Percentiles rank a stretch among this genome's conserved stretches.
Evolutionary conservation across 2,888 invertebrate species (phyloP).

Genomic region (Pammene aurita): DNA sequence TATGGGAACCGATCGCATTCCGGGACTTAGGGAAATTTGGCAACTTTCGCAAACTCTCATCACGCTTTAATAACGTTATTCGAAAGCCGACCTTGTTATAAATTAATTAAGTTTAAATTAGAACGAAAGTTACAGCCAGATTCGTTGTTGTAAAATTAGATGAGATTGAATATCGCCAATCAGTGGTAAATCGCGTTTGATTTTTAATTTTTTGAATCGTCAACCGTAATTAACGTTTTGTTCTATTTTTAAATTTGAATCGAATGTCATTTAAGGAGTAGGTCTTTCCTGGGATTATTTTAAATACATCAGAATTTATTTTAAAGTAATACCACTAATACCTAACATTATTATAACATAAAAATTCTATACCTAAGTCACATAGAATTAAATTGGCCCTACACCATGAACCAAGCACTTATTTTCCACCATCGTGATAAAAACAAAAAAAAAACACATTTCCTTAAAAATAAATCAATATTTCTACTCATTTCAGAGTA

Average conservation of each 20-base stretch:
- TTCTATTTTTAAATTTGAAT: constrained; percentile 7
- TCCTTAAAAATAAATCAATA: constrained; percentile 24
- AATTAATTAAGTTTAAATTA: not conserved
- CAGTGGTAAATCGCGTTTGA: constrained; percentile 23
- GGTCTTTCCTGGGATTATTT: too few relatives aligned
- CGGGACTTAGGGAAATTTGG: constrained; percentile 66
- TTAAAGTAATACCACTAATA: too few relatives aligned
- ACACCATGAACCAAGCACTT: not conserved
- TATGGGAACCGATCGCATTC: constrained; percentile 82
- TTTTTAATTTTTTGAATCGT: constrained; percentile 14
- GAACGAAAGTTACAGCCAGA: not conserved
- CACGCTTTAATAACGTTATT: not conserved
- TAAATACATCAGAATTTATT: too few relatives aligned
- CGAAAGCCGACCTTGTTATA: constrained; percentile 5
- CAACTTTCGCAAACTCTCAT: constrained; percentile 20
- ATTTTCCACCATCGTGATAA: not conserved
- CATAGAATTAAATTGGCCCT: not conserved
- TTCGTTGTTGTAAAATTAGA: not conserved
- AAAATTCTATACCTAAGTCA: too few relatives aligned
- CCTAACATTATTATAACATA: too few relatives aligned
- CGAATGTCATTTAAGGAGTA: not conserved
- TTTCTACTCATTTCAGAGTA: constrained; percentile 15
- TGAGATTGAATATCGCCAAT: constrained; percentile 8
- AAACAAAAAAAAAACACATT: not conserved
- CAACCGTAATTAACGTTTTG: constrained; percentile 36